Evolutionary conservation across 2,113 vertebrate genomes (phyloP).

Genomic region (Odontophorus gujanensis): DNA sequence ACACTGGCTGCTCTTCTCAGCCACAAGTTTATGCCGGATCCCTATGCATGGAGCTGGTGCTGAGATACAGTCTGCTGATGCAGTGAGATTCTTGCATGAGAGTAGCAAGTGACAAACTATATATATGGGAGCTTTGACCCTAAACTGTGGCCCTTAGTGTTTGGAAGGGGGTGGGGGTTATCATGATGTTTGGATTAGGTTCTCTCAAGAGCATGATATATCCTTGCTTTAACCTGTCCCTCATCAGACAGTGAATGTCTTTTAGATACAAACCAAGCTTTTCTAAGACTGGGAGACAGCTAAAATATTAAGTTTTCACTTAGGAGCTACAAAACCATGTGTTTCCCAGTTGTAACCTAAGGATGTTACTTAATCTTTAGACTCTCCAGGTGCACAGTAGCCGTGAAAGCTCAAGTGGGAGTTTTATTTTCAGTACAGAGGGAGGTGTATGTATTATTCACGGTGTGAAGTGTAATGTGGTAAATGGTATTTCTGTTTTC

Average conservation of each 20-base stretch:
- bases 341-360: constrained; percentile 21
- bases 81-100: rapidly evolving
- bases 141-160: rapidly evolving
- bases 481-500: constrained; percentile 6
- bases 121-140: background rate
- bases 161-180: background rate
- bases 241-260: background rate
- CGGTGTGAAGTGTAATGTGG: background rate
- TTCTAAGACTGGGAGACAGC: background rate
- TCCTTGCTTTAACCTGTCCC: background rate
- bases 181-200: rapidly evolving
- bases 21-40: background rate
- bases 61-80: background rate
- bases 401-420: background rate
- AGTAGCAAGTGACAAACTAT: background rate
- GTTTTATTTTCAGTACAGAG: background rate
- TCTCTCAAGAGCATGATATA: rapidly evolving
- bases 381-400: background rate
- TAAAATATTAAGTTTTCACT: background rate
- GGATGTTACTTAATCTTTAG: constrained; percentile 42
- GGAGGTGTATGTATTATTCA: constrained; percentile 67
- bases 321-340: background rate
- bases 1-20: background rate
- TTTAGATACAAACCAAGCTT: rapidly evolving
- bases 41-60: background rate